Conservation (phyloP, 2,113 vertebrate species). For the Corythoichthys intestinalis region DNA sequence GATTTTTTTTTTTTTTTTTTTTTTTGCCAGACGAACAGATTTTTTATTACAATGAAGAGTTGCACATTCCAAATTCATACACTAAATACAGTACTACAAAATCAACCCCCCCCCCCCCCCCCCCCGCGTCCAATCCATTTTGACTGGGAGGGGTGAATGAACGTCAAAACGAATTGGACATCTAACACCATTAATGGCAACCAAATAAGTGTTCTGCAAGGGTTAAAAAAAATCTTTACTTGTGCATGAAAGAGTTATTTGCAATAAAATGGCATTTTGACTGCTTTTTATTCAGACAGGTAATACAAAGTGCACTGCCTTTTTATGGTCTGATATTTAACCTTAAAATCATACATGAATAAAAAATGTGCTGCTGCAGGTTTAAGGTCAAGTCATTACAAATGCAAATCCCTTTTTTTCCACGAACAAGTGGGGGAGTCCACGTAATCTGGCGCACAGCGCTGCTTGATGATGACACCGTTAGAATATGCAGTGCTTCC, state of each 20-base stretch:
- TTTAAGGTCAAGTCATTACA: slow-evolving; percentile 11
- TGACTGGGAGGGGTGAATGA: too few species aligned
- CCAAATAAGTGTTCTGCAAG: too few species aligned
- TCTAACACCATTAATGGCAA: too few species aligned
- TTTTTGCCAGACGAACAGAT: background rate
- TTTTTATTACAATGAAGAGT: background rate
- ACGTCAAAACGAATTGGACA: too few species aligned
- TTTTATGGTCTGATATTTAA: background rate
- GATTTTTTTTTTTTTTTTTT: too few species aligned
- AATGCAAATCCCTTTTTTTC: slow-evolving; percentile 5
- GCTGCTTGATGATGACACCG: background rate
- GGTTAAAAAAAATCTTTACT: too few species aligned
- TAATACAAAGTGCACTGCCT: background rate
- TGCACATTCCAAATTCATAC: background rate
- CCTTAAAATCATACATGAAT: slow-evolving; percentile 6
- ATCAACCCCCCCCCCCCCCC: too few species aligned
- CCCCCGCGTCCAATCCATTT: too few species aligned
- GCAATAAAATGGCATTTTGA: background rate
- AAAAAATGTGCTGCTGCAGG: slow-evolving; percentile 4
- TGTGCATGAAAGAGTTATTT: too few species aligned
- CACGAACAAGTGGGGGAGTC: background rate
- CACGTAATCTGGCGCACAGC: background rate
- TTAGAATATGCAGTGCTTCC: slow-evolving; percentile 3
- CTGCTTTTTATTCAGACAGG: background rate
- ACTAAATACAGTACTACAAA: background rate